Evolutionary conservation across 2,113 vertebrate genomes (phyloP), one percentile per base, ranked within the genome.

Genomic region (Jacana jacana): DNA sequence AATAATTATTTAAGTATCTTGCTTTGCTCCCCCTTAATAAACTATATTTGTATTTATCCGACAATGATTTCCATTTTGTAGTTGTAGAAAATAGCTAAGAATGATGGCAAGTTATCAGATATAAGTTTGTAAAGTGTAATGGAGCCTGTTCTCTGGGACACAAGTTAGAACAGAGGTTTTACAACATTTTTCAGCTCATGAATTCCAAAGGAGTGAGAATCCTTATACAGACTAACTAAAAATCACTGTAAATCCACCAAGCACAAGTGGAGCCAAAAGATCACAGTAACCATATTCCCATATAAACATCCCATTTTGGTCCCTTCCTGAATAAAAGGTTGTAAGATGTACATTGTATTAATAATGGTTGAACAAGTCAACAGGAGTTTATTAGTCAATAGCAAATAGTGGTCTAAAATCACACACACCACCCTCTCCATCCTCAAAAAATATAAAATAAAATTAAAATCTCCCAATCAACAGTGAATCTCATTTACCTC

Each of bases 401-500:
- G 40, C 25, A 70, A 42, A 33, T 66, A 81, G 25, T 1, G 7
- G 12, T 54, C 23, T 63, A 27, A 65, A 82, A 69, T 4, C 23
- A 73, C 30, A 76, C 9, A 35, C 11, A 39, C 3, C 33, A 51
- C 2, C 6, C 3, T 5, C 6, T 30, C 28, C 6, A 17, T 5
- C 3, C 24, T 23, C 2, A 13, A 33, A 83, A 81, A 23, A 27
- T 42, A 9, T 4, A 58, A 28, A 55, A 25, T 8, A 76, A 18
- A 6, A 14, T 13, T 16, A 17, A 40, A 44, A 60, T 81, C 23
- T 81, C 37, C 27, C 24, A 17, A 57, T 27, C 35, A 20, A 28
- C 19, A 64, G 55, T 20, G 71, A 22, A 37, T 86, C 30, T 54
- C 10, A 28, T 90, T 98, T 97, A 99, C 99, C 98, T 97, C 68